These are phyloP conservation scores for Rhynchomys soricoides DNA, from an alignment of 2,113 vertebrate genomes.

Conservation along the genomic window DNA sequence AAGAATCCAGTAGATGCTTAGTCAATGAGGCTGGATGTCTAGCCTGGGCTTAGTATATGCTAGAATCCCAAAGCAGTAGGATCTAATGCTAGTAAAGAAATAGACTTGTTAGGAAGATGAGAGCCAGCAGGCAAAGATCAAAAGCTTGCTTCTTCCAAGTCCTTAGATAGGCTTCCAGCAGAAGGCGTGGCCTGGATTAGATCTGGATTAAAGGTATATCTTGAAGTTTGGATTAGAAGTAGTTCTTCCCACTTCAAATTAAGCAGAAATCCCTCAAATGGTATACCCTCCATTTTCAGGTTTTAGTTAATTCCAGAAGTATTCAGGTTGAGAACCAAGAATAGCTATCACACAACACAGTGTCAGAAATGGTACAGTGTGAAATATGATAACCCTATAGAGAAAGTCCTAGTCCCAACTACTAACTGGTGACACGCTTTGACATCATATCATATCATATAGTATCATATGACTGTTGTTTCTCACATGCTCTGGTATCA, in stretches of 20 bases:
- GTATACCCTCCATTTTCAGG: background rate
- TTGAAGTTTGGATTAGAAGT: background rate
- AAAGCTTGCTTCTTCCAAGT: background rate
- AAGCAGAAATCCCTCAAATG: background rate
- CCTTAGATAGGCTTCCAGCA: no score
- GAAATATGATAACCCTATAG: background rate
- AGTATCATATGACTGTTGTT: background rate
- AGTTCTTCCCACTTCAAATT: background rate
- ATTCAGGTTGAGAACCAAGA: background rate
- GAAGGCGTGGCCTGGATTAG: background rate
- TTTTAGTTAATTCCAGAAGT: background rate
- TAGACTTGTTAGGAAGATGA: background rate
- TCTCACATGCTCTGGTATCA: background rate
- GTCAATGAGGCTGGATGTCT: background rate
- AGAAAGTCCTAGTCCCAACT: background rate
- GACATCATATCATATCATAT: background rate
- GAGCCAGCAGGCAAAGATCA: background rate
- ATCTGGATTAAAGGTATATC: background rate
- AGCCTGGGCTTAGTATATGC: no score
- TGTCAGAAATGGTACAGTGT: background rate
- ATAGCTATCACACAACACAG: background rate
- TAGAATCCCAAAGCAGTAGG: background rate
- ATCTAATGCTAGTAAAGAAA: background rate
- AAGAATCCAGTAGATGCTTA: background rate
- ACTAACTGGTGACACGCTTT: background rate